phyloP scores from a whole-genome alignment of 2,888 invertebrate species.

The Andrena marginata region DNA sequence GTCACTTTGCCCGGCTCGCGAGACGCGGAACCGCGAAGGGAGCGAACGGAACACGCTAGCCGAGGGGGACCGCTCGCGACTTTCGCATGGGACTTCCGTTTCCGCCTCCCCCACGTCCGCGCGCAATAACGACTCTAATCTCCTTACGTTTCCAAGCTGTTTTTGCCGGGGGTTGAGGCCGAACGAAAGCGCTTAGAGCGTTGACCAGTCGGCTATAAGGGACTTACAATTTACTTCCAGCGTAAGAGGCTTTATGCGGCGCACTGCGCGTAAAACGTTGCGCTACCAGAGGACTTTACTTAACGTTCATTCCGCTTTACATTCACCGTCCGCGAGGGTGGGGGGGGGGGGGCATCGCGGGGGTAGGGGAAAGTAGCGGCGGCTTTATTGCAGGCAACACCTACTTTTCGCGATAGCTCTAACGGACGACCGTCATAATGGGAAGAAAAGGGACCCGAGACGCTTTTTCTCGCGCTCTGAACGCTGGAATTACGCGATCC shows the following conservation, averaged over 20 bases:
- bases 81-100: conserved; percentile 66
- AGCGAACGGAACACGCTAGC: background rate
- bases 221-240: conserved; percentile 78
- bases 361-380: conserved; percentile 36
- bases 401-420: conserved; percentile 48
- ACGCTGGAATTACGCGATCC: conserved; percentile 31
- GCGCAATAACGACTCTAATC: conserved; percentile 77
- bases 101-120: conserved; percentile 47
- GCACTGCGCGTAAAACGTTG: conserved; percentile 73
- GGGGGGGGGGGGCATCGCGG: background rate
- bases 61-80: conserved; percentile 46
- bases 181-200: conserved; percentile 75
- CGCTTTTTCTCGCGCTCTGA: conserved; percentile 31
- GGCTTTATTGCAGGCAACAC: conserved; percentile 64
- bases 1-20: conserved; percentile 62
- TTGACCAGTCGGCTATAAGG: conserved; percentile 76
- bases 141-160: conserved; percentile 73
- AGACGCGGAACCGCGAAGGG: background rate
- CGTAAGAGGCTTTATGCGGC: conserved; percentile 76
- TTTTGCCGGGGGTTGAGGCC: conserved; percentile 63
- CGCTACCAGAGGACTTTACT: conserved; percentile 67
- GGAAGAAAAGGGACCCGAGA: background rate
- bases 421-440: conserved; percentile 30
- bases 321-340: conserved; percentile 52
- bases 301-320: conserved; percentile 71